Conservation (phyloP, 2,113 vertebrate species). For the Otis tarda region DNA sequence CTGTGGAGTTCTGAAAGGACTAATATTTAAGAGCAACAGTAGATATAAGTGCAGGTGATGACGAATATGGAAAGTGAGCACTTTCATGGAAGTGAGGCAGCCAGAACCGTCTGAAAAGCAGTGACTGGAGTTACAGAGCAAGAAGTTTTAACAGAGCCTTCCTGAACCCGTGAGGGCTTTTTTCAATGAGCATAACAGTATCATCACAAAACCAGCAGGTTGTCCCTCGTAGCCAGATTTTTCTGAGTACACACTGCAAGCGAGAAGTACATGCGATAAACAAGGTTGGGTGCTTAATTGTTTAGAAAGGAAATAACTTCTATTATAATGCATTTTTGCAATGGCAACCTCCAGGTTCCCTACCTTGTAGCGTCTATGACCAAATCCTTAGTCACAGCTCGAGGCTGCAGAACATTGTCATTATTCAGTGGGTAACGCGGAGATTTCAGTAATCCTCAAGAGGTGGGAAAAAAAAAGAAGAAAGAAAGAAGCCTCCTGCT, state of each 20-base stretch:
- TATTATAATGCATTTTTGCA: neutral
- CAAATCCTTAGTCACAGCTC: slow-evolving; percentile 17
- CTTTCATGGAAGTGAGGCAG: neutral
- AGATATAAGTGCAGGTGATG: neutral
- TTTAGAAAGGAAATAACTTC: neutral
- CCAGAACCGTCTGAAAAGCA: neutral
- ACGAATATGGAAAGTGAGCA: neutral
- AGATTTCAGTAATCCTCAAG: slow-evolving; percentile 36
- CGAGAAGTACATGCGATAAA: neutral
- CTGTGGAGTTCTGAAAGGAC: neutral
- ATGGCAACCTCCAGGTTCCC: neutral
- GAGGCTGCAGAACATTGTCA: neutral
- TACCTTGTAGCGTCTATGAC: neutral
- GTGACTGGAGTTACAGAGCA: neutral
- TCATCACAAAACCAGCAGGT: neutral
- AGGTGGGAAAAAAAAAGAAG: neutral
- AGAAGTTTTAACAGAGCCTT: neutral
- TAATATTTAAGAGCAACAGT: neutral
- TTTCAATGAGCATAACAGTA: neutral
- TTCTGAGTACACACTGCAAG: neutral
- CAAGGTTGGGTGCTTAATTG: neutral
- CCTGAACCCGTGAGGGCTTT: neutral
- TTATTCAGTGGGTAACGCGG: slow-evolving; percentile 35
- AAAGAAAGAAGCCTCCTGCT: neutral
- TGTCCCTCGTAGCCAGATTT: neutral